Percentiles rank a stretch among this genome's conserved stretches.
Conservation (phyloP, 2,797 vertebrate genomes). For the Chloroceryle amazona region DNA sequence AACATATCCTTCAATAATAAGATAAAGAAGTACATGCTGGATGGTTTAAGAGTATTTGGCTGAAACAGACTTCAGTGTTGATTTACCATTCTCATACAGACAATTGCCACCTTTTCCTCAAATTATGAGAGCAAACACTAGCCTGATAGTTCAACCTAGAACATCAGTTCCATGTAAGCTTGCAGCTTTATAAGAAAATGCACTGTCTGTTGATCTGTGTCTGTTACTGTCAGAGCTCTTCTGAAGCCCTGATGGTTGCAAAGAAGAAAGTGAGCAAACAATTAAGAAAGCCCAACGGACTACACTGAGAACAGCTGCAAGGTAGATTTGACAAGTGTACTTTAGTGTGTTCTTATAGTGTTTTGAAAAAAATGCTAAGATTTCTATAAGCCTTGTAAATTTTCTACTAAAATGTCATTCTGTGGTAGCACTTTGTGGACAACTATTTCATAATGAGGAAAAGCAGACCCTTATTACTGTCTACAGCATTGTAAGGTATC, state of each 20-base stretch:
- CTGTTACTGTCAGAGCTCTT: neutral
- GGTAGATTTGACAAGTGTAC: neutral
- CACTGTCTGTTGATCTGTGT: neutral
- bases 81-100: neutral
- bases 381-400: neutral
- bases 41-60: neutral
- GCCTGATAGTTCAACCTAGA: neutral
- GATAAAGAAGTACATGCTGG: neutral
- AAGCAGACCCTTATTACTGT: neutral
- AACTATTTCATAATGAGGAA: neutral
- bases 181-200: neutral
- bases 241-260: neutral
- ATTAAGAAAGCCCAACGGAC: neutral
- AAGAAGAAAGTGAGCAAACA: conserved; percentile 8
- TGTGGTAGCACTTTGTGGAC: neutral
- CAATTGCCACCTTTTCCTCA: neutral
- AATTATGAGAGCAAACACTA: neutral
- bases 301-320: neutral
- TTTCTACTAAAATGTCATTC: neutral
- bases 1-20: neutral
- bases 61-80: neutral
- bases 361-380: neutral
- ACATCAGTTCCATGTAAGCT: neutral
- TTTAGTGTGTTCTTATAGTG: neutral
- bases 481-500: neutral